A percentile compares a stretch with the other conserved stretches of the same genome.
These are phyloP conservation scores for Aelia acuminata DNA, from an alignment of 2,888 invertebrate species.

Conservation along the genomic window DNA sequence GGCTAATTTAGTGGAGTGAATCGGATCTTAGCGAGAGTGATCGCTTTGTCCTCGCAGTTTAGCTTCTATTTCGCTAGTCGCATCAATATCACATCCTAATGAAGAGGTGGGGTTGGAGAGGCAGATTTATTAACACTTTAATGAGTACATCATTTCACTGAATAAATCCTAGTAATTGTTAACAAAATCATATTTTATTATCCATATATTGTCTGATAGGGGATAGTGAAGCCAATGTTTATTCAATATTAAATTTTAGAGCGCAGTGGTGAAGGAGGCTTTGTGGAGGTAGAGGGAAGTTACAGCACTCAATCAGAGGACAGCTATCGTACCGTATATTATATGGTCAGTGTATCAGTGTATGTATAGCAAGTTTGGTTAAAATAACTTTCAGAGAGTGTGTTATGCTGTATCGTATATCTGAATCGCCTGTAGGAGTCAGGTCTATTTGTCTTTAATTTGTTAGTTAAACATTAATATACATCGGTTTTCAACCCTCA, in stretches of 20 bases:
- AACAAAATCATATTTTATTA: too few relatives aligned
- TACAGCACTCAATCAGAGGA: too few relatives aligned
- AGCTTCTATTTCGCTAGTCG: neutral
- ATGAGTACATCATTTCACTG: neutral
- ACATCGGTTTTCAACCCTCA: too few relatives aligned
- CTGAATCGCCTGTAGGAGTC: neutral
- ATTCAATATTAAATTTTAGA: too few relatives aligned
- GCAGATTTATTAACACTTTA: neutral
- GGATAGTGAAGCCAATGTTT: too few relatives aligned
- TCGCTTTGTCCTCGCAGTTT: neutral
- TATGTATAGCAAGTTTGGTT: neutral
- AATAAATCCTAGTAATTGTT: neutral
- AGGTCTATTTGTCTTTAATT: neutral
- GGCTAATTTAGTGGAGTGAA: constrained; percentile 35
- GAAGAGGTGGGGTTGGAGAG: too few relatives aligned
- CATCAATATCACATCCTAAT: neutral
- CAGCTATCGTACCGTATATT: too few relatives aligned
- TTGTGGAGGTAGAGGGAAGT: too few relatives aligned
- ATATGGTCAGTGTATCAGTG: too few relatives aligned
- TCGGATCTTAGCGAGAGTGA: neutral
- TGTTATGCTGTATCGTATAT: neutral
- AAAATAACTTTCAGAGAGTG: neutral
- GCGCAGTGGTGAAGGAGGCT: too few relatives aligned
- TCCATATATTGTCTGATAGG: too few relatives aligned
- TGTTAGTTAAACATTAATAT: too few relatives aligned